Percentiles rank a stretch among this genome's conserved stretches.
phyloP scores from a whole-genome alignment of 1,140 invertebrate species.

The Rhagoletis zephyria region DNA sequence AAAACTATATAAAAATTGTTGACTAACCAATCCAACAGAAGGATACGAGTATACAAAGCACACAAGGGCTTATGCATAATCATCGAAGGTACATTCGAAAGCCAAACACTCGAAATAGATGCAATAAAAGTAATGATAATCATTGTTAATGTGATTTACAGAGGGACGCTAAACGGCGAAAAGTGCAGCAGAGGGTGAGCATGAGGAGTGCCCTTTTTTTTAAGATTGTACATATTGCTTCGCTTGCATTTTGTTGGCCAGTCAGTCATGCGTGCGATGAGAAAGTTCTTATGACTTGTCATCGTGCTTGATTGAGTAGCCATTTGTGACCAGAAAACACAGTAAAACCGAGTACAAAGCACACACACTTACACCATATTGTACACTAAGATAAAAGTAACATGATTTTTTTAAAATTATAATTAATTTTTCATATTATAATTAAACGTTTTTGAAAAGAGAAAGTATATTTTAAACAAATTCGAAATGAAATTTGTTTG shows the following conservation, averaged over 20 bases:
- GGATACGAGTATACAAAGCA: not conserved
- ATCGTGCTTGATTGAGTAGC: conserved; percentile 35
- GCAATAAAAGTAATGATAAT: conserved; percentile 31
- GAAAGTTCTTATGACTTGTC: conserved; percentile 6
- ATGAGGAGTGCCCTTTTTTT: not conserved
- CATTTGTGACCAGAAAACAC: conserved; percentile 25
- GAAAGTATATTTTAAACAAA: too few relatives aligned
- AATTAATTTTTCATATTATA: too few relatives aligned
- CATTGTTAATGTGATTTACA: not conserved
- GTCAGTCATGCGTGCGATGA: conserved; percentile 23
- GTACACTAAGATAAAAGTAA: too few relatives aligned
- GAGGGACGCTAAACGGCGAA: not conserved
- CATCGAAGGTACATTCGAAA: not conserved
- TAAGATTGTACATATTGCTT: not conserved
- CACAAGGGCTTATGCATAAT: not conserved
- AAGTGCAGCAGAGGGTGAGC: not conserved
- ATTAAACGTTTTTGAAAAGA: too few relatives aligned
- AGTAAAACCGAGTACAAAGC: not conserved
- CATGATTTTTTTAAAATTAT: too few relatives aligned
- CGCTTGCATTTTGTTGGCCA: not conserved
- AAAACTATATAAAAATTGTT: not conserved
- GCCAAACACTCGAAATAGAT: not conserved
- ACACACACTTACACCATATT: too few relatives aligned
- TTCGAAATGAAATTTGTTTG: too few relatives aligned
- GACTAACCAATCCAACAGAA: conserved; percentile 12